These are phyloP conservation scores for Norana najaformis DNA, from an alignment of 2,888 invertebrate genomes.

Conservation along the genomic window DNA sequence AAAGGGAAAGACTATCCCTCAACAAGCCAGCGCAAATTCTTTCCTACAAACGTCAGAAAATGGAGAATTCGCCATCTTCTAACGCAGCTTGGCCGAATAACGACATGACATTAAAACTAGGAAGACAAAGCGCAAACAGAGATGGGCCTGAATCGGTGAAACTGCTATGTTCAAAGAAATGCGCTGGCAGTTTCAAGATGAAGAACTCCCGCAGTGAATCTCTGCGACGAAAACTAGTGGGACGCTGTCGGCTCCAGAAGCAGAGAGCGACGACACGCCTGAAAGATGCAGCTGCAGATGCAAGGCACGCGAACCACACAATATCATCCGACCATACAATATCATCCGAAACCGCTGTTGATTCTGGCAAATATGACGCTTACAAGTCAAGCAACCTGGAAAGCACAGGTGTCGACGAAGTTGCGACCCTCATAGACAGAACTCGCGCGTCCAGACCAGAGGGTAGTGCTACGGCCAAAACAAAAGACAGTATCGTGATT, in stretches of 20 bases:
- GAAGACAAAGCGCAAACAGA: neutral
- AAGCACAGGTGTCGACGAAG: neutral
- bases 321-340: neutral
- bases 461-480: too few species aligned
- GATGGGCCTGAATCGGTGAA: too few species aligned
- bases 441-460: neutral
- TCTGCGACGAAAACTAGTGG: neutral
- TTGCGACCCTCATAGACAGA: neutral
- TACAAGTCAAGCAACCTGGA: neutral
- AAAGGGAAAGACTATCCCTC: neutral
- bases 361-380: neutral
- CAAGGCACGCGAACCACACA: neutral
- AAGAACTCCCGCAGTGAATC: neutral
- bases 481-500: neutral
- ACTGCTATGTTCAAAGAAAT: neutral
- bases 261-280: neutral
- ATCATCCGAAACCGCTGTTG: neutral
- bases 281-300: neutral
- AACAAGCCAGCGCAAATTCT: neutral
- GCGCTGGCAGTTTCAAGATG: neutral
- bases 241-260: neutral
- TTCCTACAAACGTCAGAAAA: neutral
- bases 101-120: neutral
- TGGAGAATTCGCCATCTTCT: neutral
- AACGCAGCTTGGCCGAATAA: neutral